A percentile compares a stretch with the other conserved stretches of the same genome.
Evolutionary conservation across 2,888 invertebrate species (phyloP).

Genomic region (Mantis religiosa): DNA sequence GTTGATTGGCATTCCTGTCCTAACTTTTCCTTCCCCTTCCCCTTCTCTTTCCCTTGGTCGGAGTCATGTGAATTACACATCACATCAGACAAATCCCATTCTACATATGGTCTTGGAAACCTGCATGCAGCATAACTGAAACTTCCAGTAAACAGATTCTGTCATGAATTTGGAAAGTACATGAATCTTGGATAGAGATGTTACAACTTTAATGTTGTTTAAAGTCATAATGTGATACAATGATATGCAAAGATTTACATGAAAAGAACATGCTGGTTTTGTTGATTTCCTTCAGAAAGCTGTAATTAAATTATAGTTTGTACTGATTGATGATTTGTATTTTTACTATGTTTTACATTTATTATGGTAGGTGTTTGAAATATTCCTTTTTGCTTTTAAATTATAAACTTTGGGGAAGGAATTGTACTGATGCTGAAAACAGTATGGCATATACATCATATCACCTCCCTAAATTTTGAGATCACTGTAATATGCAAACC

Average conservation of each 20-base stretch:
- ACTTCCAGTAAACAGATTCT: constrained; percentile 5
- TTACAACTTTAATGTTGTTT: not conserved
- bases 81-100: not conserved
- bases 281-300: not conserved
- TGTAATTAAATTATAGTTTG: not conserved
- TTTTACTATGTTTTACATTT: not conserved
- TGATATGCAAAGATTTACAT: not conserved
- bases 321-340: not conserved
- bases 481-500: not conserved
- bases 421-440: not conserved
- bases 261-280: not conserved
- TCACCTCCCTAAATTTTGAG: constrained; percentile 1
- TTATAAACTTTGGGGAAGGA: not conserved
- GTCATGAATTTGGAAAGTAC: not conserved
- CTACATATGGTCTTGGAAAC: not conserved
- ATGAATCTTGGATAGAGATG: not conserved
- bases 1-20: constrained; percentile 39
- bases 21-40: not conserved
- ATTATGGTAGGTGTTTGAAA: not conserved
- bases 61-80: not conserved
- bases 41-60: constrained; percentile 1
- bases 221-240: not conserved
- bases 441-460: not conserved
- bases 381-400: not conserved
- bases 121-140: not conserved